phyloP scores from a whole-genome alignment of 1,140 invertebrate species.

The Dreissena rostriformis region DNA sequence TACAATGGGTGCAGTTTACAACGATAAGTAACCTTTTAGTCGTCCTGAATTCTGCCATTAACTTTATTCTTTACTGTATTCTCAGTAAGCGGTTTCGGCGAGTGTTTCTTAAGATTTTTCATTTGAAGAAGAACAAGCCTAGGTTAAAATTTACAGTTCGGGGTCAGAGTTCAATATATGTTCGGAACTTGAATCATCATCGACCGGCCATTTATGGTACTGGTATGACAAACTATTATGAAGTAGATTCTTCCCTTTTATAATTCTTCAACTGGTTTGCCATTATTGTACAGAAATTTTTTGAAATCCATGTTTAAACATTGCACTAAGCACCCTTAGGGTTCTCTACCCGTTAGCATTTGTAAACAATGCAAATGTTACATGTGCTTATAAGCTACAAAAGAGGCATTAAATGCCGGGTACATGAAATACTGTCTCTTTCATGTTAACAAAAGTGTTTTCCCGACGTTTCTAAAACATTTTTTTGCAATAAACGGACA shows the following conservation, averaged over 20 bases:
- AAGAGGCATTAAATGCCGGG: too few relatives aligned
- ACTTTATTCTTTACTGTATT: conserved; percentile 91
- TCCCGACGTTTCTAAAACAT: too few relatives aligned
- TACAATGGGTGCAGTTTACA: conserved; percentile 82
- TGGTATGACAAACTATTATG: not conserved
- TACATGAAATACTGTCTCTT: too few relatives aligned
- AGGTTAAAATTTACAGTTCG: conserved; percentile 55
- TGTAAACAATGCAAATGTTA: too few relatives aligned
- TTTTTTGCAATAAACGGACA: too few relatives aligned
- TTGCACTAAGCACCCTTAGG: too few relatives aligned
- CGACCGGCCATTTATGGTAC: not conserved
- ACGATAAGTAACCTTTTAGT: conserved; percentile 89
- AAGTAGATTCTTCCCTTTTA: not conserved
- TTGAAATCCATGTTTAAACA: too few relatives aligned
- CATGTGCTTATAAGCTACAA: too few relatives aligned
- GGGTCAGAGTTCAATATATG: conserved; percentile 46
- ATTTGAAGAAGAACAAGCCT: conserved; percentile 77
- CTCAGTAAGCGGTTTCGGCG: conserved; percentile 98
- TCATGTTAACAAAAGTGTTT: too few relatives aligned
- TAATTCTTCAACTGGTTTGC: not conserved
- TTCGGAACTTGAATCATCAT: conserved; percentile 3
- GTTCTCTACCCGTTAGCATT: too few relatives aligned
- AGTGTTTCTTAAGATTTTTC: conserved; percentile 93
- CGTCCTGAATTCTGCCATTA: conserved; percentile 86
- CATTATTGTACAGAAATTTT: too few relatives aligned